Evolutionary conservation across 2,113 vertebrate species (phyloP).

Genomic region (Pongo abelii): DNA sequence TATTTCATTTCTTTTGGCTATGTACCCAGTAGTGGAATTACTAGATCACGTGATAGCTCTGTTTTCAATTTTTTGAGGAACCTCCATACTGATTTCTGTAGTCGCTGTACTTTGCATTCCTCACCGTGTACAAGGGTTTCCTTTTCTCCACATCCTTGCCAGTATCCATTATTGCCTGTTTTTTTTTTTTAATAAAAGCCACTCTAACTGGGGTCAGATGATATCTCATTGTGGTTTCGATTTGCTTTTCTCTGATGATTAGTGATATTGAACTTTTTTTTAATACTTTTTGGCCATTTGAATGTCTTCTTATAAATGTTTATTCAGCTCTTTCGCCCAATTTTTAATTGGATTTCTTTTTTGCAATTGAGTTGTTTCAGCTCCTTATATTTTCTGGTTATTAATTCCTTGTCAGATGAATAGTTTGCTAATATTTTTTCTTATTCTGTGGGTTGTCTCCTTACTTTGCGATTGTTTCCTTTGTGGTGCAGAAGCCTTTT

Average conservation of each 20-base stretch:
- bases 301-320: neutral
- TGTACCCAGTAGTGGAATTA: neutral
- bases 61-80: neutral
- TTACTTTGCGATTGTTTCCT: neutral
- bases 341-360: neutral
- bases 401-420: neutral
- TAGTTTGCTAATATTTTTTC: neutral
- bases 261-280: neutral
- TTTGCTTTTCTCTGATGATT: neutral
- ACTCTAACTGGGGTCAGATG: neutral
- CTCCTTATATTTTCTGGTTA: neutral
- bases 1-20: neutral
- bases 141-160: neutral
- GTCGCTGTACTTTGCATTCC: neutral
- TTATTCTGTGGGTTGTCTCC: neutral
- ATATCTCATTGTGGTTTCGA: neutral
- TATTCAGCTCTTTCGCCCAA: neutral
- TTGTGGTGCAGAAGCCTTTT: neutral
- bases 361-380: neutral
- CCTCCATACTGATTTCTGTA: neutral
- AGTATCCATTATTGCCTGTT: neutral
- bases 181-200: neutral
- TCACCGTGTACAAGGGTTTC: neutral
- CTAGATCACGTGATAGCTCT: neutral
- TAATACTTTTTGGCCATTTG: neutral